Percentiles rank a stretch among this genome's conserved stretches.
Conservation (phyloP, 2,888 invertebrate species). For the Hirtodrosophila alboralis region DNA sequence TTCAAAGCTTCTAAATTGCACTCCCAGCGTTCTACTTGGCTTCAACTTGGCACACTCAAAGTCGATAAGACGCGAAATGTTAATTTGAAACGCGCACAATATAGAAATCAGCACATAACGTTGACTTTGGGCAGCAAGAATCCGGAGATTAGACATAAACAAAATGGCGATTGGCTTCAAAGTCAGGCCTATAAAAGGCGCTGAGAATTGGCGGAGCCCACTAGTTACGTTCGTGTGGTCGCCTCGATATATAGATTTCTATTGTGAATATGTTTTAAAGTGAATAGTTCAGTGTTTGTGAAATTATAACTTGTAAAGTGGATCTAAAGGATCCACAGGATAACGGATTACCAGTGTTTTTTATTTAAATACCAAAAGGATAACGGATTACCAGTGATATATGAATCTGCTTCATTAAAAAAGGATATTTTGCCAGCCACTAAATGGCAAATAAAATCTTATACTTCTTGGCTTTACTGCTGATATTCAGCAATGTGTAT, state of each 20-base stretch:
- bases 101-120: conserved; percentile 30
- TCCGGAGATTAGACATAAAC: conserved; percentile 22
- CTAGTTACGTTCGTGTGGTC: conserved; percentile 57
- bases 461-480: conserved; percentile 38
- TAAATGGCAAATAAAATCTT: conserved; percentile 48
- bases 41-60: conserved; percentile 57
- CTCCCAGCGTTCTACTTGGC: conserved; percentile 23
- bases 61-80: conserved; percentile 57
- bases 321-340: conserved; percentile 23
- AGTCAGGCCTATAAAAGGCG: conserved; percentile 59
- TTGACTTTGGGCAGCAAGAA: conserved; percentile 18
- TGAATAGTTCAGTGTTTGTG: conserved; percentile 15
- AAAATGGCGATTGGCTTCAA: conserved; percentile 50
- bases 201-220: conserved; percentile 1
- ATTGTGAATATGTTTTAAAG: conserved; percentile 32
- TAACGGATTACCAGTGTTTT: conserved; percentile 33
- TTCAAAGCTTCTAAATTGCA: conserved; percentile 28
- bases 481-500: conserved; percentile 29
- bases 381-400: conserved; percentile 47
- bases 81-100: conserved; percentile 33
- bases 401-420: conserved; percentile 11
- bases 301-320: conserved; percentile 15
- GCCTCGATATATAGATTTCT: conserved; percentile 12
- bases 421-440: conserved; percentile 15
- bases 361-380: conserved; percentile 9